Conservation (phyloP, 1,140 invertebrate genomes). For the Eriosoma lanigerum region DNA sequence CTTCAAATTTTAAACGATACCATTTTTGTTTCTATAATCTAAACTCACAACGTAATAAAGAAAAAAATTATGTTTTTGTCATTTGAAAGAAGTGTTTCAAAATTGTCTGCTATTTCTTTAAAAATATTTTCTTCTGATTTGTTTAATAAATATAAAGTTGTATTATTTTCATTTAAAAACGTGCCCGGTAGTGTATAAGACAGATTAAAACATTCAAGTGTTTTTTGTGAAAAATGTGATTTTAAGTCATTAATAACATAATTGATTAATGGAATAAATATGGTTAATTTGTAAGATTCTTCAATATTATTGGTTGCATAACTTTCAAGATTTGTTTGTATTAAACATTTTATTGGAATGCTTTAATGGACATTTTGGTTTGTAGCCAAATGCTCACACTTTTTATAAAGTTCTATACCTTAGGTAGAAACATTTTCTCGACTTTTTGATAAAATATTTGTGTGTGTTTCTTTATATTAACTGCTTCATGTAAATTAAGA, state of each 20-base stretch:
- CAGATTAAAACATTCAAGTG: neutral
- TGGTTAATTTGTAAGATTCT: neutral
- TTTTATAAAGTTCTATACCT: neutral
- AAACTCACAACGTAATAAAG: neutral
- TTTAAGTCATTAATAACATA: constrained; percentile 4
- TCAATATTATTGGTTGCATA: neutral
- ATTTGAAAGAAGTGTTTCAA: no score
- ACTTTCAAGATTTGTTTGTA: neutral
- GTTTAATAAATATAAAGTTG: constrained; percentile 14
- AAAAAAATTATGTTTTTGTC: no score
- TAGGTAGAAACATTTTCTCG: neutral
- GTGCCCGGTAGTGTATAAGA: neutral
- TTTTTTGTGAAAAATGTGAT: constrained; percentile 6
- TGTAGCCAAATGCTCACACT: neutral
- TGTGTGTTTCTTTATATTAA: constrained; percentile 8
- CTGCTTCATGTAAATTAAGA: constrained; percentile 4
- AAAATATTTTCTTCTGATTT: neutral
- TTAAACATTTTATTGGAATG: neutral
- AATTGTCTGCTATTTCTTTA: constrained; percentile 3
- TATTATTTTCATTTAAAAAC: constrained; percentile 22
- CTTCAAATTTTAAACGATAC: neutral
- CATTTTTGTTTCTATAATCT: constrained; percentile 11
- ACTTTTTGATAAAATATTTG: neutral
- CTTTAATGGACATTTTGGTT: neutral
- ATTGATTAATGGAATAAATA: constrained; percentile 1